phyloP scores from a whole-genome alignment of 64 coral and sea anemone species.

The Dendronephthya gigantea region DNA sequence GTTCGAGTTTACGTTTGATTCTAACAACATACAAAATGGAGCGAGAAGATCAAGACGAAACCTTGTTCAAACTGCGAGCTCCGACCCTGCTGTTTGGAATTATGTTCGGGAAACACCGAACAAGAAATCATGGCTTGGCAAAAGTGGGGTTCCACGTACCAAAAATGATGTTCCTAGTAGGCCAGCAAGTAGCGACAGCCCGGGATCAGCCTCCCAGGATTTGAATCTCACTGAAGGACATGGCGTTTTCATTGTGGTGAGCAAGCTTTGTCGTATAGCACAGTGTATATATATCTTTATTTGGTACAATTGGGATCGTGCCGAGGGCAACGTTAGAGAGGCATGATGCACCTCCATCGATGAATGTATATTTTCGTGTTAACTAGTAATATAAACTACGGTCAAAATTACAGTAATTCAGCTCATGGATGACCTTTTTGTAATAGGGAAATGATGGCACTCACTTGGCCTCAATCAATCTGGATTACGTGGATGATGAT shows the following conservation, averaged over 20 bases:
- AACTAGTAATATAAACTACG: too few relatives aligned
- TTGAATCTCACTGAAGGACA: background rate
- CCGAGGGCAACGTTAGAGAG: too few relatives aligned
- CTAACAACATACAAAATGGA: background rate
- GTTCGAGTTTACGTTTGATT: background rate
- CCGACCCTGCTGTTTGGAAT: background rate
- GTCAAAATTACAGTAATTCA: too few relatives aligned
- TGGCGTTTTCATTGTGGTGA: background rate
- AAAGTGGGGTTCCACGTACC: background rate
- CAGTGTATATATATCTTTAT: too few relatives aligned
- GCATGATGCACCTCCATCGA: too few relatives aligned
- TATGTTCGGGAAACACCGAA: background rate
- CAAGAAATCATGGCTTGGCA: background rate
- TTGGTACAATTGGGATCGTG: too few relatives aligned
- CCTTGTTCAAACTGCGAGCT: background rate
- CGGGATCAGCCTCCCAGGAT: background rate
- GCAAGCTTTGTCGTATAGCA: background rate
- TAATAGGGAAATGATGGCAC: background rate
- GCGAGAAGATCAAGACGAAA: background rate
- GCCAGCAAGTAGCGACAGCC: background rate
- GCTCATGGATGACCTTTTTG: too few relatives aligned
- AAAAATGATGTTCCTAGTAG: background rate
- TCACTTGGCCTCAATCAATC: background rate
- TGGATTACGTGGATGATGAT: background rate
- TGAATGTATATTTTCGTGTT: too few relatives aligned